A percentile compares a stretch with the other conserved stretches of the same genome.
These are phyloP conservation scores for Pantherophis alleghaniensis DNA, from an alignment of 2,797 vertebrate genomes.

Conservation along the genomic window DNA sequence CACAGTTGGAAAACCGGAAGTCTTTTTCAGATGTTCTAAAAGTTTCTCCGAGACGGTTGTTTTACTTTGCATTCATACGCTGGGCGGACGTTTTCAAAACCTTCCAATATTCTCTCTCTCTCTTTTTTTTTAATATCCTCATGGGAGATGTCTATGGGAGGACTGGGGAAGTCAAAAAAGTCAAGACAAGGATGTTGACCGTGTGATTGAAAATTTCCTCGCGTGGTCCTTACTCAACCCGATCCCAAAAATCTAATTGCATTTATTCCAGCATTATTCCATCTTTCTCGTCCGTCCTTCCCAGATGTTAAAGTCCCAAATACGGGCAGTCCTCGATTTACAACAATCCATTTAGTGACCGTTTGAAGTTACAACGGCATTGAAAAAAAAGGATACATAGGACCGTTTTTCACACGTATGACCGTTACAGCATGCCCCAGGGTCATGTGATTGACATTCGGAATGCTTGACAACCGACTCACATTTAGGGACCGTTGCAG, in stretches of 20 bases:
- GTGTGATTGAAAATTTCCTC: background rate
- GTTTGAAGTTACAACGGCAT: too few relatives aligned
- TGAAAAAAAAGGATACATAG: too few relatives aligned
- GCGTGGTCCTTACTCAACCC: background rate
- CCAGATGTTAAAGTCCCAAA: background rate
- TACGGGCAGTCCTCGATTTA: too few relatives aligned
- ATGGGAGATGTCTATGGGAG: background rate
- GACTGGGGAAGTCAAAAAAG: background rate
- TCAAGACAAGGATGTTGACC: background rate
- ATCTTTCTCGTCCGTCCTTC: too few relatives aligned
- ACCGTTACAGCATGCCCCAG: too few relatives aligned
- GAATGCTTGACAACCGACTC: too few relatives aligned
- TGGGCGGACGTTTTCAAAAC: too few relatives aligned
- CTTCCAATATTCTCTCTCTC: background rate
- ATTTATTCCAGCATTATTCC: background rate
- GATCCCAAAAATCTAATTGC: background rate
- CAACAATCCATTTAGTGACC: too few relatives aligned
- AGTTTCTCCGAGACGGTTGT: background rate
- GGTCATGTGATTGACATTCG: too few relatives aligned
- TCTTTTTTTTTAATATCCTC: background rate
- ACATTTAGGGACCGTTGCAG: too few relatives aligned
- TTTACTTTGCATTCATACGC: background rate
- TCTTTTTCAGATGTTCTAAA: background rate
- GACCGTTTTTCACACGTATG: too few relatives aligned
- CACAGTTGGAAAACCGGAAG: background rate